Evolutionary conservation across 2,113 vertebrate species (phyloP).

Genomic region (Corythoichthys haematopterus): DNA sequence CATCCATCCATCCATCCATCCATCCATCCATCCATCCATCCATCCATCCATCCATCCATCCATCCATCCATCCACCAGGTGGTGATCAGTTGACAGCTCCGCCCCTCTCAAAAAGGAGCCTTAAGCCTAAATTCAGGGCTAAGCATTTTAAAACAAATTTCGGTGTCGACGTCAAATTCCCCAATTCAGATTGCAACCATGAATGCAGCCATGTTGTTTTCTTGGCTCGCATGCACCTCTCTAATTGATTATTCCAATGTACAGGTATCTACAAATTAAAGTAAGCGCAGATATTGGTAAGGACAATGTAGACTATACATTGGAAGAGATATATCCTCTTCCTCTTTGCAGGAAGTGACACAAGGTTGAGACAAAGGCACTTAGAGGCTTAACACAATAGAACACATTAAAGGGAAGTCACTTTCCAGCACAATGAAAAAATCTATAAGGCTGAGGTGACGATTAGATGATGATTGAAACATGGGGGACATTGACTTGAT

Average conservation of each 20-base stretch:
- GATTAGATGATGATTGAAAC: constrained; percentile 25
- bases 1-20: too few relatives aligned
- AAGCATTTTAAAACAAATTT: too few relatives aligned
- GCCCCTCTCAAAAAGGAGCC: too few relatives aligned
- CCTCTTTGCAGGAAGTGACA: constrained; percentile 22
- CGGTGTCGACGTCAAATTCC: too few relatives aligned
- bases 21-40: too few relatives aligned
- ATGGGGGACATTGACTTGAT: not conserved
- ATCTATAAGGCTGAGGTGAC: constrained; percentile 30
- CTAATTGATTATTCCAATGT: not conserved
- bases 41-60: too few relatives aligned
- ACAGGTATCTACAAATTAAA: constrained; percentile 27
- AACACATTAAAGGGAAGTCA: constrained; percentile 17
- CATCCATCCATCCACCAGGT: too few relatives aligned
- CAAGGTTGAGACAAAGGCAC: constrained; percentile 58
- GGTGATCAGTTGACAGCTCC: too few relatives aligned
- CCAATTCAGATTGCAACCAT: too few relatives aligned
- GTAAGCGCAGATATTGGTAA: constrained; percentile 35
- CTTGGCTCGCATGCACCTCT: constrained; percentile 19
- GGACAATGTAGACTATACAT: constrained; percentile 35
- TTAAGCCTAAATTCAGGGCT: too few relatives aligned
- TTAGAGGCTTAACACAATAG: constrained; percentile 36
- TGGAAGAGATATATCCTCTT: constrained; percentile 41
- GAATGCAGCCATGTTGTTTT: constrained; percentile 2
- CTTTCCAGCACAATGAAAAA: constrained; percentile 31